Conservation (phyloP, 2,888 invertebrate species). For the Lasiommata megera region DNA sequence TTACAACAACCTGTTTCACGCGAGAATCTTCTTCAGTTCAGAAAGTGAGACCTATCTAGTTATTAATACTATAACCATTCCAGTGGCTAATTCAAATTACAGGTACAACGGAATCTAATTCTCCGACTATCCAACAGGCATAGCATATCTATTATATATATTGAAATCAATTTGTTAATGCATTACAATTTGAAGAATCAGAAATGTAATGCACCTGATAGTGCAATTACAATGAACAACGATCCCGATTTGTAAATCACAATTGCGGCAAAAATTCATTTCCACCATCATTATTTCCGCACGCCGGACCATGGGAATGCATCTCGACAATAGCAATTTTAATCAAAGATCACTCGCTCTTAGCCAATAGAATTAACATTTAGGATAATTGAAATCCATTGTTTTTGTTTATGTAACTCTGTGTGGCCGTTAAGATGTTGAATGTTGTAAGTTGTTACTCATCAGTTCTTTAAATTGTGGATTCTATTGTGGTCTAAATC, state of each 20-base stretch:
- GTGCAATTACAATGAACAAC: conserved; percentile 2
- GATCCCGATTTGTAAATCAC: conserved; percentile 16
- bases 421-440: conserved; percentile 17
- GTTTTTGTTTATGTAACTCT: conserved; percentile 34
- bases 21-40: no score
- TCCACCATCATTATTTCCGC: conserved; percentile 74
- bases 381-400: conserved; percentile 40
- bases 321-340: conserved; percentile 60
- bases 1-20: no score
- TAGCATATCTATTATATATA: no score
- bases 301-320: conserved; percentile 68
- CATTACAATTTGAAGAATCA: no score
- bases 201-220: not conserved
- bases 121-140: no score
- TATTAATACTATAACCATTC: no score
- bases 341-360: conserved; percentile 62
- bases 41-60: no score
- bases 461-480: conserved; percentile 26
- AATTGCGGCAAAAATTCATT: conserved; percentile 51
- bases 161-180: no score
- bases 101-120: no score
- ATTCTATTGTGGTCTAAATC: conserved; percentile 8
- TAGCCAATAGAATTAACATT: conserved; percentile 48
- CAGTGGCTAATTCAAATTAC: no score
- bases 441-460: conserved; percentile 21